phyloP scores from a whole-genome alignment of 2,113 vertebrate genomes.

The Zeus faber region DNA sequence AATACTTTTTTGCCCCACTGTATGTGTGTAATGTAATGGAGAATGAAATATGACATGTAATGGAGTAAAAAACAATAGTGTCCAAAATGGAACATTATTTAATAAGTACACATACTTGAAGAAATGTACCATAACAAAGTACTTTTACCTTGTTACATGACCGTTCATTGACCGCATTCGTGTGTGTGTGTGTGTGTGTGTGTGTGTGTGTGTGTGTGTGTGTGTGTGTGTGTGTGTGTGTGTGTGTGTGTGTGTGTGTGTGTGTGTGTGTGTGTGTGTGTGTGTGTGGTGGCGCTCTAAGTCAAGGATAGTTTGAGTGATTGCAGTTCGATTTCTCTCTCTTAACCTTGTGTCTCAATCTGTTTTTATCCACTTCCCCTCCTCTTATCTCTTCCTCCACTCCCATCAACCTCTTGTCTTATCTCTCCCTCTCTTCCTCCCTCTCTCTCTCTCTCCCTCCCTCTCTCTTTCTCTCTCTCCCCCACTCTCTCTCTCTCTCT shows the following conservation, averaged over 20 bases:
- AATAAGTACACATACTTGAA: no score
- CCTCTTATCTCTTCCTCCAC: neutral
- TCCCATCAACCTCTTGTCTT: neutral
- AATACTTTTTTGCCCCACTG: no score
- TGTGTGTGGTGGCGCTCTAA: neutral
- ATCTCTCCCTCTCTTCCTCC: neutral
- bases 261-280: slow-evolving; percentile 1
- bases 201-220: neutral
- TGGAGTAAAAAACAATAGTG: no score
- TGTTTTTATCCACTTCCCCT: neutral
- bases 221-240: slow-evolving; percentile 5
- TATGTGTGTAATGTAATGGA: no score
- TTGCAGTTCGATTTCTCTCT: slow-evolving; percentile 15
- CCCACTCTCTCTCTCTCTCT: neutral
- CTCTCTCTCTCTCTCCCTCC: neutral
- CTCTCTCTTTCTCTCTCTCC: neutral
- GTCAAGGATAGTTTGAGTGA: slow-evolving; percentile 20
- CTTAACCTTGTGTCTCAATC: neutral
- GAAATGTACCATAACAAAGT: no score
- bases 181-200: neutral
- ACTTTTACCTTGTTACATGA: no score
- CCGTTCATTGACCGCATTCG: no score
- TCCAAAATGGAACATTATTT: no score
- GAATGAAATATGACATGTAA: no score
- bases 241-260: neutral